These are phyloP conservation scores for Macropis europaea DNA, from an alignment of 2,888 invertebrate genomes.

Conservation along the genomic window DNA sequence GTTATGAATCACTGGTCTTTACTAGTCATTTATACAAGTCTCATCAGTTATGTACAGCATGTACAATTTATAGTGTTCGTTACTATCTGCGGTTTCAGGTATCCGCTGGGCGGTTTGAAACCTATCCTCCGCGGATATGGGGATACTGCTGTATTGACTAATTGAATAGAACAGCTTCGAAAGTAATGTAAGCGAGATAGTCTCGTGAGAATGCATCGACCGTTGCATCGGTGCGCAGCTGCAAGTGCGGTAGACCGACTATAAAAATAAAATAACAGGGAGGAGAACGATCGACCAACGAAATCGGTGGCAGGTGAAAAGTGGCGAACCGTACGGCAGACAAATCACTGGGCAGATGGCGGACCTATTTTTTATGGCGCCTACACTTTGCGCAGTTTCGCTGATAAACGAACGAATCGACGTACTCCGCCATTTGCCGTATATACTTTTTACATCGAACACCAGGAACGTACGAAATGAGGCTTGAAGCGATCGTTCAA, in stretches of 20 bases:
- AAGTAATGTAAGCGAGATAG: no score
- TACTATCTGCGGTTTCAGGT: no score
- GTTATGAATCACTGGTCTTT: no score
- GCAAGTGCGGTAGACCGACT: conserved; percentile 38
- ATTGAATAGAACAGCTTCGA: no score
- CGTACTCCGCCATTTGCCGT: not conserved
- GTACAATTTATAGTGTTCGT: no score
- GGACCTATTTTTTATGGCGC: conserved; percentile 54
- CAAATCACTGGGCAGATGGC: conserved; percentile 46
- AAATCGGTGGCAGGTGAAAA: conserved; percentile 60
- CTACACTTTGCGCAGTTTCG: conserved; percentile 31
- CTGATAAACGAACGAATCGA: conserved; percentile 25
- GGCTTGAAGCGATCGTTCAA: not conserved
- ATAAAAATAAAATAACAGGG: conserved; percentile 50
- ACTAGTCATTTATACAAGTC: no score
- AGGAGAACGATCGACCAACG: conserved; percentile 22
- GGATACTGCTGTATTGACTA: no score
- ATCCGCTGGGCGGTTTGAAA: no score
- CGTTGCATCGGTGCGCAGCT: conserved; percentile 36
- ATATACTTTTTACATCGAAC: not conserved
- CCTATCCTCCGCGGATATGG: no score
- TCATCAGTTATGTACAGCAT: no score
- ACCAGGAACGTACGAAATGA: not conserved
- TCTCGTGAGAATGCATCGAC: conserved; percentile 19
- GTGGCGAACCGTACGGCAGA: conserved; percentile 47